Conservation (phyloP, 2,797 vertebrate species). For the Danio kyathit region DNA sequence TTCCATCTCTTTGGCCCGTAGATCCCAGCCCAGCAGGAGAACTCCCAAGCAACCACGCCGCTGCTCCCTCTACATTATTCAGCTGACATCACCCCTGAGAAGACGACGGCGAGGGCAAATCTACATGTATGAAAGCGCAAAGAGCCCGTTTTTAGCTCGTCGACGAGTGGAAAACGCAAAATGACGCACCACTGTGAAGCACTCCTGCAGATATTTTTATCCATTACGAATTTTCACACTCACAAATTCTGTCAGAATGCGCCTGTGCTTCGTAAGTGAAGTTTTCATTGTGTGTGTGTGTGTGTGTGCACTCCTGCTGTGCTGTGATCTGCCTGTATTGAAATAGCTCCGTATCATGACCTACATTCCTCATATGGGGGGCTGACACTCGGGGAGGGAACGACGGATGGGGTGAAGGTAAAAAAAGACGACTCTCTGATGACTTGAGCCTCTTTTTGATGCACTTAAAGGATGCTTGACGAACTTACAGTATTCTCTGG, state of each 20-base stretch:
- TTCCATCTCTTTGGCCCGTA: slow-evolving; percentile 50
- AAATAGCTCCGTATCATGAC: slow-evolving; percentile 60
- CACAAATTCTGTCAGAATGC: slow-evolving; percentile 33
- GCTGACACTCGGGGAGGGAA: slow-evolving; percentile 50
- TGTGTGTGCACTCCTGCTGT: slow-evolving; percentile 20
- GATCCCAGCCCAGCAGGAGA: slow-evolving; percentile 44
- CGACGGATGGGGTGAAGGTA: slow-evolving; percentile 36
- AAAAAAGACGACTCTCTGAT: slow-evolving; percentile 43
- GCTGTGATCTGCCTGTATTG: slow-evolving; percentile 62
- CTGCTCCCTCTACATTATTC: slow-evolving; percentile 43
- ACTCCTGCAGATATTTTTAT: slow-evolving; percentile 48
- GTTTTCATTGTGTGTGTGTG: slow-evolving; percentile 32
- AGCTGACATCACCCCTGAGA: slow-evolving; percentile 42
- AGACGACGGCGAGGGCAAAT: slow-evolving; percentile 1
- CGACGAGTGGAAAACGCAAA: neutral
- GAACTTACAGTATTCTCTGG: slow-evolving; percentile 23
- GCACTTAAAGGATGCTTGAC: neutral
- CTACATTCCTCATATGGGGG: slow-evolving; percentile 61
- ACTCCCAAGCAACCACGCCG: slow-evolving; percentile 27
- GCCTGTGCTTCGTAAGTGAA: slow-evolving; percentile 32
- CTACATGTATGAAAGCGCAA: slow-evolving; percentile 18
- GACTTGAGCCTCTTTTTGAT: slow-evolving; percentile 32
- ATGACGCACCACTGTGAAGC: slow-evolving; percentile 40
- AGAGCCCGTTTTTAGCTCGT: slow-evolving; percentile 22
- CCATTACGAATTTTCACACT: slow-evolving; percentile 31